phyloP scores from a whole-genome alignment of 2,113 vertebrate genomes.

The Trinectes maculatus region DNA sequence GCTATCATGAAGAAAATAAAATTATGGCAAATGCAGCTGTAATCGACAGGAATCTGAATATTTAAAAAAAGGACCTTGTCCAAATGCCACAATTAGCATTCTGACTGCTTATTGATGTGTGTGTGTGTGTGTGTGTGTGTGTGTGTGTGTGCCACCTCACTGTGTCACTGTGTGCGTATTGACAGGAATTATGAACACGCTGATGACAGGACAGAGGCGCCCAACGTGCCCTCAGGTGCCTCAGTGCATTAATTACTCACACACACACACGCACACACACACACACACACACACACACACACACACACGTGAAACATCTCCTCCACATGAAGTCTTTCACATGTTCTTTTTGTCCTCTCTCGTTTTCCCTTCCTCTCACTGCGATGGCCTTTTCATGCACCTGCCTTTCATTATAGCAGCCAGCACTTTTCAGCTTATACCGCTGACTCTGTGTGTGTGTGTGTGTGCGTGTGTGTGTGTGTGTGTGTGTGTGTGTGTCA shows the following conservation, averaged over 20 bases:
- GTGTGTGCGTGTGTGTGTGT: conserved; percentile 27
- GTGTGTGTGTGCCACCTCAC: conserved; percentile 77
- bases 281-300: conserved; percentile 7
- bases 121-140: conserved; percentile 67
- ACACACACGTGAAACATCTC: neutral
- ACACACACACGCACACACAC: conserved; percentile 7
- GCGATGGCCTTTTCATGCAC: conserved; percentile 42
- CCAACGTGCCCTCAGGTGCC: conserved; percentile 79
- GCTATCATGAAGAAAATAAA: neutral
- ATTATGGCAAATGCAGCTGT: neutral
- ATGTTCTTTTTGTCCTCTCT: conserved; percentile 69
- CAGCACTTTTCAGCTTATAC: conserved; percentile 77
- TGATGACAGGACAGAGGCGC: conserved; percentile 37
- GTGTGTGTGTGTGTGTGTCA: conserved; percentile 28
- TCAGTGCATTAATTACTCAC: conserved; percentile 62
- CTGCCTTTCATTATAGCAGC: conserved; percentile 70
- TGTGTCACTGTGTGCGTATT: conserved; percentile 77
- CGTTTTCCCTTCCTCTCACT: conserved; percentile 62
- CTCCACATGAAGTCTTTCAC: conserved; percentile 58
- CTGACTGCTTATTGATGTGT: conserved; percentile 89
- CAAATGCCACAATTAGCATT: conserved; percentile 90
- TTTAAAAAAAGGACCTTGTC: conserved; percentile 87
- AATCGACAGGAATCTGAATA: conserved; percentile 60
- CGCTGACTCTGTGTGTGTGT: conserved; percentile 46
- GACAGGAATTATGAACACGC: conserved; percentile 89